These are phyloP conservation scores for Epinephelus malabaricus DNA, from an alignment of 2,797 vertebrate species.

Conservation along the genomic window DNA sequence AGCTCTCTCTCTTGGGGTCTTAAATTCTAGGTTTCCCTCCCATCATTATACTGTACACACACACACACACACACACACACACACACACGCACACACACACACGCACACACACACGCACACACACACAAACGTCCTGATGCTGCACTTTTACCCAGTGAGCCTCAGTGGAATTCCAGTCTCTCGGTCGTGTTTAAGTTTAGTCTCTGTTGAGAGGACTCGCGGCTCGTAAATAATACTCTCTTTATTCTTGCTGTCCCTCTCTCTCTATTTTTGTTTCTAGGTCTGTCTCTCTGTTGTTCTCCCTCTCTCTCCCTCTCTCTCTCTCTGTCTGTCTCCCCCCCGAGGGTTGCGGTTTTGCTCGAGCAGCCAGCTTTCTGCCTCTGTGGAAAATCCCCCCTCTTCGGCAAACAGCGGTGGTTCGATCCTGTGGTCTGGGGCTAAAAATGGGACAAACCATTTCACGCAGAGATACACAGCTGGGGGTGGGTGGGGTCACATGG, in stretches of 20 bases:
- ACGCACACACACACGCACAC: constrained; percentile 17
- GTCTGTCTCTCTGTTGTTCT: constrained; percentile 35
- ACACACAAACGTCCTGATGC: constrained; percentile 41
- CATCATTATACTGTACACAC: constrained; percentile 45
- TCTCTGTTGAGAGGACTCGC: constrained; percentile 46
- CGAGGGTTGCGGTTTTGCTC: constrained; percentile 48
- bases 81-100: constrained; percentile 23
- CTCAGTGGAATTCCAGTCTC: constrained; percentile 56
- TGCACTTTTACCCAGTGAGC: constrained; percentile 54
- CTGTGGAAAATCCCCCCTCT: constrained; percentile 65
- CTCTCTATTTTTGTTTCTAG: constrained; percentile 37
- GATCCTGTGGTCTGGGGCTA: constrained; percentile 60
- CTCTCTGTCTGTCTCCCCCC: neutral
- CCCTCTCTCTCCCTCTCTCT: neutral
- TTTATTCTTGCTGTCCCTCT: constrained; percentile 32
- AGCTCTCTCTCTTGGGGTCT: constrained; percentile 50
- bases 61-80: too few species aligned
- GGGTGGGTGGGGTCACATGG: constrained; percentile 30
- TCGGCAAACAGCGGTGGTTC: constrained; percentile 42
- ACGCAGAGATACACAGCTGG: constrained; percentile 35
- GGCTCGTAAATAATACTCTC: constrained; percentile 55
- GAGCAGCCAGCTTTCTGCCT: constrained; percentile 44
- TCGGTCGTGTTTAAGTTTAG: constrained; percentile 59
- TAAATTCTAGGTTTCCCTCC: constrained; percentile 66
- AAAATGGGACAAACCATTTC: constrained; percentile 66